These are phyloP conservation scores for Leptopilina clavipes DNA, from an alignment of 1,140 invertebrate species.

Conservation along the genomic window DNA sequence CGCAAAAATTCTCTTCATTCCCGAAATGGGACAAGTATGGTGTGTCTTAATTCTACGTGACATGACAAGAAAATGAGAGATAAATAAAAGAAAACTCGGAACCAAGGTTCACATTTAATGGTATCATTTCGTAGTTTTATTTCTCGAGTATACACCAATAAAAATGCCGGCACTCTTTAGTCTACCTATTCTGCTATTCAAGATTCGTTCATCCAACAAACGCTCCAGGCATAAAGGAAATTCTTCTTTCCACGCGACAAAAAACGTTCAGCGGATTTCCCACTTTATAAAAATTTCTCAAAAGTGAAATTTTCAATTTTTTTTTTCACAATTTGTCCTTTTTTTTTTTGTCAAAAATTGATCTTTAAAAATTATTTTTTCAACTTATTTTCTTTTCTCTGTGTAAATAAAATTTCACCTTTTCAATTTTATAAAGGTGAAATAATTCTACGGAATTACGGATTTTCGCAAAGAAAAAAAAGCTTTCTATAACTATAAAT, in stretches of 20 bases:
- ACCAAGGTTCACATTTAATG: slow-evolving; percentile 40
- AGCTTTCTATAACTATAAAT: too few relatives aligned
- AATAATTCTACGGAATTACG: too few relatives aligned
- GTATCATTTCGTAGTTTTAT: slow-evolving; percentile 61
- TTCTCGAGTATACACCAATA: slow-evolving; percentile 60
- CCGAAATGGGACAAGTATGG: slow-evolving; percentile 39
- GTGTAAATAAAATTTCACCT: too few relatives aligned
- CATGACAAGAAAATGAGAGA: slow-evolving; percentile 40
- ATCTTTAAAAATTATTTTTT: too few relatives aligned
- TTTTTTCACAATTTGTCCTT: too few relatives aligned
- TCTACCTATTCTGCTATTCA: slow-evolving; percentile 30
- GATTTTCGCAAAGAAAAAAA: too few relatives aligned
- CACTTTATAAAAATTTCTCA: background rate
- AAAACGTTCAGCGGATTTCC: background rate
- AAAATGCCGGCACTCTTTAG: slow-evolving; percentile 41
- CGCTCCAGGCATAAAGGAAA: background rate
- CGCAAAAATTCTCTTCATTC: slow-evolving; percentile 11
- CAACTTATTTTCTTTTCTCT: too few relatives aligned
- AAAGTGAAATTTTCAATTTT: background rate
- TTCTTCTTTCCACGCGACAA: background rate
- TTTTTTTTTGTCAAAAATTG: too few relatives aligned
- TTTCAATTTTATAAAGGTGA: too few relatives aligned
- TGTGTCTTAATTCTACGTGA: slow-evolving; percentile 66
- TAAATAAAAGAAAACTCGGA: slow-evolving; percentile 42
- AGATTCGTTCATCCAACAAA: slow-evolving; percentile 12